phyloP scores from a whole-genome alignment of 2,113 vertebrate species.

The Ammodytes marinus region DNA sequence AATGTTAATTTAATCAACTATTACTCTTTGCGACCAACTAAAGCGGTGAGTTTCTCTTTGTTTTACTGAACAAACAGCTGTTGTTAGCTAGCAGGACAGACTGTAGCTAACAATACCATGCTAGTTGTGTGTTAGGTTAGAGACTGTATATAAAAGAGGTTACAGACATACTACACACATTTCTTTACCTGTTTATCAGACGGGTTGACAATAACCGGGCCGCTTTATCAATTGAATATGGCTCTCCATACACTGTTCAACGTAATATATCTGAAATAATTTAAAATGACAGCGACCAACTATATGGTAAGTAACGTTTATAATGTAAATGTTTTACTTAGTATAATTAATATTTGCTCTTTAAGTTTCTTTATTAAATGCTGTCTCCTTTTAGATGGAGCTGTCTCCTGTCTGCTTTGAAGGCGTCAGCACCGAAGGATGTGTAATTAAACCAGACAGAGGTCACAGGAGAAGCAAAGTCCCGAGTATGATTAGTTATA shows the following conservation, averaged over 20 bases:
- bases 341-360: neutral
- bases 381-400: constrained; percentile 62
- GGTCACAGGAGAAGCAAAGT: constrained; percentile 59
- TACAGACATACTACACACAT: neutral
- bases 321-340: neutral
- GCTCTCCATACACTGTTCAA: neutral
- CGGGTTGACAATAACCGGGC: neutral
- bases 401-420: constrained; percentile 48
- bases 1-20: neutral
- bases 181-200: neutral
- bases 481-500: constrained; percentile 62
- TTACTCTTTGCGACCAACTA: neutral
- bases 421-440: constrained; percentile 29
- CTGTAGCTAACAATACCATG: neutral
- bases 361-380: neutral
- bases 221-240: neutral
- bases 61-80: constrained; percentile 12
- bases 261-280: neutral
- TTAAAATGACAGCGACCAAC: neutral
- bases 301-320: neutral
- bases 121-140: neutral
- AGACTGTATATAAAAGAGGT: too few species aligned
- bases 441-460: constrained; percentile 26
- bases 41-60: constrained; percentile 58
- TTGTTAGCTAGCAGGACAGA: constrained; percentile 9